Base-by-base conservation (phyloP, 2,797 vertebrate genomes). In the Labroides dimidiatus region DNA sequence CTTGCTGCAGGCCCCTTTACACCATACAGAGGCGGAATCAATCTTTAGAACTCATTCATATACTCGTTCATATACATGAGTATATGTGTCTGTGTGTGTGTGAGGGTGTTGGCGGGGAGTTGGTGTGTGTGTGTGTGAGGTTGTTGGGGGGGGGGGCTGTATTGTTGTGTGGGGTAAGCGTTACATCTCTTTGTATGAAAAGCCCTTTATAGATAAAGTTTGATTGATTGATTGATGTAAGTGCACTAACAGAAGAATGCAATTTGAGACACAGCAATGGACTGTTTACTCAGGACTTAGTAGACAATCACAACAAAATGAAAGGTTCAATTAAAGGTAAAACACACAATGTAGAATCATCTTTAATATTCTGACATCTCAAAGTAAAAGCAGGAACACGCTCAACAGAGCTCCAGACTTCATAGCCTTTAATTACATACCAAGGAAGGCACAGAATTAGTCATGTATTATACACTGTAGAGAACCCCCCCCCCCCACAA, bases 391-490 rank as follows among this genome's bases (percentile, higher is more conserved):
- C 8, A 27, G 2, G 8, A 16, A 10, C 2, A 23, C 4, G 5
- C 1, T 48, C 13, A 23, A 23, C 8, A 17, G 17, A 14, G 2
- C 8, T 4, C 20, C 43, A 4, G 0, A 42, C 23, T 52, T 10
- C 44, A 4, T 76, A 45, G 69, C 56, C 61, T 60, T 67, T 61
- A 27, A 63, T 10, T 0, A 24, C 16, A 44, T 48, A 56, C 59
- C 30, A 63, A 27, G 9, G 44, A 23, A 44, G 9, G 19, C 24
- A 47, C 41, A 41, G 8, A 7, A 24, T 1, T 16, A 11, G 17
- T 15, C 0, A n/a, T 37, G 16, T 27, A 50, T 60, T 66, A 37
- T 13, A 44, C 7, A 10, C 42, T 11, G 42, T 52, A 10, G 7
- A 56, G 73, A 72, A n/a, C n/a, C n/a, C n/a, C n/a, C n/a, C n/a